These are phyloP conservation scores for Ispidina picta DNA, from an alignment of 2,797 vertebrate genomes.

Conservation along the genomic window DNA sequence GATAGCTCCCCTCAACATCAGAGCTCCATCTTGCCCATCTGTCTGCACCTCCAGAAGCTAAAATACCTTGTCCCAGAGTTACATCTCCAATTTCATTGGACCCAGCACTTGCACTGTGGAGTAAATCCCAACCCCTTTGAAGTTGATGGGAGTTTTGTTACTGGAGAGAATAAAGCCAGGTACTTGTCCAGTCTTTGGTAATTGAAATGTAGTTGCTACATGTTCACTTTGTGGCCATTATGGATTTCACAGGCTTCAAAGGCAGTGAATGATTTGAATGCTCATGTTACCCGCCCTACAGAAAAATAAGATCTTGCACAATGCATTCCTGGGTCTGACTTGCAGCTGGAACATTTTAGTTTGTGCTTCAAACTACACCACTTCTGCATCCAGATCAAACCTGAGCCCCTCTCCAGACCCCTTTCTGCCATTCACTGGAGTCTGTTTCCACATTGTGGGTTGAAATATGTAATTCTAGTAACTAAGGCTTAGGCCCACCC, in stretches of 20 bases:
- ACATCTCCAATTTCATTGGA: not conserved
- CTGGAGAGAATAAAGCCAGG: conserved; percentile 40
- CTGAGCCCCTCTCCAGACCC: conserved; percentile 31
- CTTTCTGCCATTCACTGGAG: not conserved
- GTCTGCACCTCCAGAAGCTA: conserved; percentile 12
- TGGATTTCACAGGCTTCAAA: conserved; percentile 63
- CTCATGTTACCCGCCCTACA: conserved; percentile 46
- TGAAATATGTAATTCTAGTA: conserved; percentile 40
- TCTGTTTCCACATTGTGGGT: conserved; percentile 26
- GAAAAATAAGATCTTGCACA: conserved; percentile 35
- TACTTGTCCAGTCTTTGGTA: conserved; percentile 52
- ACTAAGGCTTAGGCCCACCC: conserved; percentile 3
- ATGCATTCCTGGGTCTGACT: conserved; percentile 46
- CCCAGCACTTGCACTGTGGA: not conserved
- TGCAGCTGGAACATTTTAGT: conserved; percentile 57
- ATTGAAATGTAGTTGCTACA: conserved; percentile 49
- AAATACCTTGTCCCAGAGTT: not conserved
- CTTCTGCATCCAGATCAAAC: conserved; percentile 29
- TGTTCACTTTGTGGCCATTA: conserved; percentile 43
- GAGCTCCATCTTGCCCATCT: not conserved
- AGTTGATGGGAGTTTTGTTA: conserved; percentile 42
- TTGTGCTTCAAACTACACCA: conserved; percentile 11
- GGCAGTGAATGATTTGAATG: conserved; percentile 25
- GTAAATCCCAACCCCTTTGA: conserved; percentile 41
- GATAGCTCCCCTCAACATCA: not conserved